Evolutionary conservation across 2,113 vertebrate species (phyloP), one percentile per base, ranked within the genome.

Genomic region (Epinephelus moara): DNA sequence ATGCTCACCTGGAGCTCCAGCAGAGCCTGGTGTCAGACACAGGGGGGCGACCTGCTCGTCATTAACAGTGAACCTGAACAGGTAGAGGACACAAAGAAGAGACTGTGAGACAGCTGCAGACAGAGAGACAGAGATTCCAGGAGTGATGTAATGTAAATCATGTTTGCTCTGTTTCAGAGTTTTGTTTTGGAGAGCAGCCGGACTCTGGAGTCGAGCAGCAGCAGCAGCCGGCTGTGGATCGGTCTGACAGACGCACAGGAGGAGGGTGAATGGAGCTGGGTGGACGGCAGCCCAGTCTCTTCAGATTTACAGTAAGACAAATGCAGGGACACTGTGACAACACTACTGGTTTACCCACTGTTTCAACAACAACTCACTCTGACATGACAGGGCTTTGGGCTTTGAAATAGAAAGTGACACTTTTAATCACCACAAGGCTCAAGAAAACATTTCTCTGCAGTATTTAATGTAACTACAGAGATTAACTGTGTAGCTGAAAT

Each of bases 221-320:
- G 42, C 42, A 30, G 27, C 40, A 12, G 25, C 64, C 61, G 82
- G 52, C 64, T 87, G 57, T 90, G 88, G 89, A 82, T 92, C 21
- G 88, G 91, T 0, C 8, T 89, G 80, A 85, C 82, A 0, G 91
- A 92, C 11, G 37, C 23, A 6, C 67, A 82, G 57, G 47, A 45
- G 37, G 91, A 92, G 53, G 88, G 82, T 0, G 61, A 68, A 0
- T 92, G 91, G 89, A 45, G n/a, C 27, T 90, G 88, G 90, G 88
- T 92, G 56, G 85, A 90, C 3, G 74, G 87, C 56, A 83, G 74
- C 52, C 13, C 14, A 8, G 63, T 89, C 14, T 17, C 67, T 3
- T 18, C 77, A 47, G 68, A 63, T 23, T n/a, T 47, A 8, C 80
- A 89, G 91, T 92, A 82, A 87, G 88, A 82, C 21, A n/a, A 17